phyloP scores from a whole-genome alignment of 2,888 invertebrate genomes.

The Euphydryas editha region DNA sequence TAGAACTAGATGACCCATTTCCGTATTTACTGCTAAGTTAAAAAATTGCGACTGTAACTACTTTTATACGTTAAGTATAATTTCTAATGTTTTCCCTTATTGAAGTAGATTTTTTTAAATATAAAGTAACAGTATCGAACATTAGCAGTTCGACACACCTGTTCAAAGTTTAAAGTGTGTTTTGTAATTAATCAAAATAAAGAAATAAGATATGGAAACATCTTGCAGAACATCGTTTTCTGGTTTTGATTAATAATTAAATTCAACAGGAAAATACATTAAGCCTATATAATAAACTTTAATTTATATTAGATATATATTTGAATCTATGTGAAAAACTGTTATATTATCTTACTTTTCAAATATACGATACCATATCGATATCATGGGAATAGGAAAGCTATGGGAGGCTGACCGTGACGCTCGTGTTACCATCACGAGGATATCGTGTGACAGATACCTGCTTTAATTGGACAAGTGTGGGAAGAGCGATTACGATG shows the following conservation, averaged over 20 bases:
- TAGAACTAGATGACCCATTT: too few relatives aligned
- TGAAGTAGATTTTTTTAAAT: too few relatives aligned
- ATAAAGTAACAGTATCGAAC: background rate
- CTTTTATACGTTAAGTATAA: too few relatives aligned
- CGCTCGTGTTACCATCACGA: slow-evolving; percentile 61
- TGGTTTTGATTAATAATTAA: slow-evolving; percentile 3
- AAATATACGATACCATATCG: slow-evolving; percentile 49
- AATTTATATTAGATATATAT: background rate
- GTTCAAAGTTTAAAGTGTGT: background rate
- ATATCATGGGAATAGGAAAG: slow-evolving; percentile 69
- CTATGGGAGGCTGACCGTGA: slow-evolving; percentile 64
- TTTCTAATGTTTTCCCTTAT: too few relatives aligned
- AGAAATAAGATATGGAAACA: slow-evolving; percentile 1
- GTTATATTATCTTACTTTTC: slow-evolving; percentile 34
- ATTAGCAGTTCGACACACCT: background rate
- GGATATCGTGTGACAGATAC: slow-evolving; percentile 53
- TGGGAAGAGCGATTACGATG: slow-evolving; percentile 18
- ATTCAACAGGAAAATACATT: slow-evolving; percentile 3
- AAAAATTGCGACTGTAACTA: too few relatives aligned
- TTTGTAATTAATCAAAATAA: background rate
- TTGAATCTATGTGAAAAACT: slow-evolving; percentile 2
- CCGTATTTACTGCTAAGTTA: too few relatives aligned
- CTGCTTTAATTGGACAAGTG: slow-evolving; percentile 27
- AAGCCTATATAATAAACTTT: background rate
- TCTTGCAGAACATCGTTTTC: background rate